Evolutionary conservation across 1,140 invertebrate species (phyloP).

Genomic region (Leptinotarsa texana): DNA sequence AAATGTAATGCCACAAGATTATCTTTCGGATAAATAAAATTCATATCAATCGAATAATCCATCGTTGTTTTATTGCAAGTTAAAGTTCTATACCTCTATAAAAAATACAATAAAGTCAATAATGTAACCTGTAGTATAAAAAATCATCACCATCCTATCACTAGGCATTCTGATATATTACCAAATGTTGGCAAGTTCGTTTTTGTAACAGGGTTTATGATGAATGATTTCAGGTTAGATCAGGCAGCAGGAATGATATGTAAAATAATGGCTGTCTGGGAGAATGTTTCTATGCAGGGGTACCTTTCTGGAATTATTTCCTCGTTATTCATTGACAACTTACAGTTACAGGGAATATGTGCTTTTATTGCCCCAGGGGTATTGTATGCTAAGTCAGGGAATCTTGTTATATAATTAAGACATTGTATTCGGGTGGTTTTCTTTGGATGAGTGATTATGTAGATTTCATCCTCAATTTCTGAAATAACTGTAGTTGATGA

Average conservation of each 20-base stretch:
- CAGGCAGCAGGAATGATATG: constrained; percentile 29
- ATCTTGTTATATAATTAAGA: neutral
- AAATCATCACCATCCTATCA: no score
- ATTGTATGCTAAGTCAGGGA: neutral
- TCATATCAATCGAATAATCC: no score
- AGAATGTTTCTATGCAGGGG: constrained; percentile 6
- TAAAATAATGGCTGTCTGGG: neutral
- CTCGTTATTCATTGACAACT: neutral
- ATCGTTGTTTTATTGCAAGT: no score
- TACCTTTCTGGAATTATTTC: constrained; percentile 16
- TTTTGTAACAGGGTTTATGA: constrained; percentile 13
- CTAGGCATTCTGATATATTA: neutral
- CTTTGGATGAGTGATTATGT: constrained; percentile 19
- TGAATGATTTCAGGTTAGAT: constrained; percentile 28
- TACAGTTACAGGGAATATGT: constrained; percentile 19
- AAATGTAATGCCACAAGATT: no score
- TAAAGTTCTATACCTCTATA: no score
- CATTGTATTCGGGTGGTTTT: neutral
- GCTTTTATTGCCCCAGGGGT: constrained; percentile 20
- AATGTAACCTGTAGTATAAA: no score
- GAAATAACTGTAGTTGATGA: constrained; percentile 21
- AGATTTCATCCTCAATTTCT: constrained; percentile 26
- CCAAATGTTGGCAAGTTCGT: constrained; percentile 10
- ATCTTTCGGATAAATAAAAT: no score
- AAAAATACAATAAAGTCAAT: no score